phyloP scores from a whole-genome alignment of 64 coral and sea anemone species.

The Dendrophyllia cribrosa region DNA sequence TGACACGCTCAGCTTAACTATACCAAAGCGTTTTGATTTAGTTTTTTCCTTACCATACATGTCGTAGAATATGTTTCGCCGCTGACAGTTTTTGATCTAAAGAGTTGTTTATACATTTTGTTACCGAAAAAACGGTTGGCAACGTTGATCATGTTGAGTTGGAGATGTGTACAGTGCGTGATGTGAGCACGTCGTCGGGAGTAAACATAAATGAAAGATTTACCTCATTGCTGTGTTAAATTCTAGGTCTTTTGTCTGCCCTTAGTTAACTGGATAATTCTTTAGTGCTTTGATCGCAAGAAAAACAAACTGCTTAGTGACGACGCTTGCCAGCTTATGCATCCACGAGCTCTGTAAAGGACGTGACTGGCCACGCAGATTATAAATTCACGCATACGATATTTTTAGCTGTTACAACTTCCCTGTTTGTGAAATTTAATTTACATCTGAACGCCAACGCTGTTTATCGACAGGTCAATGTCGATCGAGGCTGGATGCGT shows the following conservation, averaged over 20 bases:
- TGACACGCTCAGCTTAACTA: not conserved
- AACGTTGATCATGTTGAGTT: not conserved
- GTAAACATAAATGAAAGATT: not conserved
- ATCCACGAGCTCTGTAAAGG: not conserved
- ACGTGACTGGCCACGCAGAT: constrained; percentile 46
- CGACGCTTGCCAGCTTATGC: not conserved
- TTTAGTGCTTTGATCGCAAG: not conserved
- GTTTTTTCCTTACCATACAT: not conserved
- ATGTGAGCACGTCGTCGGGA: not conserved
- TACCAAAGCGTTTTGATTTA: not conserved
- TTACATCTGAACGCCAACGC: constrained; percentile 25
- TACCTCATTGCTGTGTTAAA: not conserved
- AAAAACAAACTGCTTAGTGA: not conserved
- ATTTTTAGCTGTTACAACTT: not conserved
- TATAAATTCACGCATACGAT: constrained; percentile 20
- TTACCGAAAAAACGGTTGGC: constrained; percentile 35
- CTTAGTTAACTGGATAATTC: not conserved
- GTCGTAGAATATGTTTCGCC: not conserved
- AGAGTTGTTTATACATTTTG: constrained; percentile 36
- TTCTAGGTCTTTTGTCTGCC: not conserved
- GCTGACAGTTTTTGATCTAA: not conserved
- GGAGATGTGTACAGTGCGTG: not conserved
- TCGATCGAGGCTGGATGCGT: not conserved
- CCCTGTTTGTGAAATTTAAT: not conserved
- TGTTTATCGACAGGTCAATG: not conserved